Evolutionary conservation across 2,888 invertebrate species (phyloP).

Genomic region (Cyclophora punctaria): DNA sequence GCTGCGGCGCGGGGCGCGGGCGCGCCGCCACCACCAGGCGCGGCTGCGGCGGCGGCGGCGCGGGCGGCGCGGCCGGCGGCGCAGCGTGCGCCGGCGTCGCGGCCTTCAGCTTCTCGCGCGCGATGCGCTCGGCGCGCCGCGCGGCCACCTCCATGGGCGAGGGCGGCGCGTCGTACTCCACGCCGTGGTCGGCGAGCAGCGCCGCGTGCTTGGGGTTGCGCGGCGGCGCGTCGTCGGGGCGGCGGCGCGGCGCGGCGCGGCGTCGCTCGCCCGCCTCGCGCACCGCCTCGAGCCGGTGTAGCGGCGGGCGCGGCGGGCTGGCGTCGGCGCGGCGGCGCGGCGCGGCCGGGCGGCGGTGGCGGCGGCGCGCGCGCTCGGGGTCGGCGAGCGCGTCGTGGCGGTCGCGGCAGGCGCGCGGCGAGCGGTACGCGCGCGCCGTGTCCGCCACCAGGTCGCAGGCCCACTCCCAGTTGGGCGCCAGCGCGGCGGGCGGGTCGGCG

Average conservation of each 20-base stretch:
- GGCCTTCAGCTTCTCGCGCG: constrained; percentile 84
- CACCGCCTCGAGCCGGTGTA: constrained; percentile 81
- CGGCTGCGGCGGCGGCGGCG: constrained; percentile 43
- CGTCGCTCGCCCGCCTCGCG: constrained; percentile 84
- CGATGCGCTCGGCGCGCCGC: constrained; percentile 87
- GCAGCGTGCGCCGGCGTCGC: constrained; percentile 24
- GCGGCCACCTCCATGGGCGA: constrained; percentile 87
- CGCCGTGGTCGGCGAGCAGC: constrained; percentile 87
- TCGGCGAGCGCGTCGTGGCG: constrained; percentile 93
- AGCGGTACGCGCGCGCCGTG: constrained; percentile 88
- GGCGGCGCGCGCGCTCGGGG: constrained; percentile 90
- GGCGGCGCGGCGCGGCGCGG: constrained; percentile 84
- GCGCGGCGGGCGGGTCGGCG: constrained; percentile 84
- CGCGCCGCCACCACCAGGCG: constrained; percentile 60
- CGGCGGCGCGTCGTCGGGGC: constrained; percentile 79
- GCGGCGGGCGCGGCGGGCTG: constrained; percentile 52
- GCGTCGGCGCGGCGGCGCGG: constrained; percentile 84
- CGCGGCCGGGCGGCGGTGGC: constrained; percentile 83
- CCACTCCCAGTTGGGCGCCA: constrained; percentile 97
- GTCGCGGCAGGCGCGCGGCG: constrained; percentile 92
- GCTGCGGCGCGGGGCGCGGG: constrained; percentile 38
- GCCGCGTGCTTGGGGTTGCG: constrained; percentile 90
- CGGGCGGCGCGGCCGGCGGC: constrained; percentile 22
- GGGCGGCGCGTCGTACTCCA: constrained; percentile 89
- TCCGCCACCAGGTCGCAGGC: constrained; percentile 93